These are phyloP conservation scores for Centropristis striata DNA, from an alignment of 2,113 vertebrate genomes.

Conservation along the genomic window DNA sequence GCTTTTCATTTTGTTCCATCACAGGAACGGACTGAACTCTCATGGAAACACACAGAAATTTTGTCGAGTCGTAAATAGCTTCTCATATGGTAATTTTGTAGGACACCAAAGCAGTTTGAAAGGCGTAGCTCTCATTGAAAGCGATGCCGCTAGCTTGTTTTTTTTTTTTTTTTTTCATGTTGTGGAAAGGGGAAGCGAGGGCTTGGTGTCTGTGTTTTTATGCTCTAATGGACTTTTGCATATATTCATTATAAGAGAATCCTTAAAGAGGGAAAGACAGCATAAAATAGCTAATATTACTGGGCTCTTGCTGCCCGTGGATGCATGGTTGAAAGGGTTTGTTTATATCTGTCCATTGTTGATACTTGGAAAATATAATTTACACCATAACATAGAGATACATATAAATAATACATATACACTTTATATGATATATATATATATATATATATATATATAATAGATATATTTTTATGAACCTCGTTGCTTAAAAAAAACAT, in stretches of 20 bases:
- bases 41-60: constrained; percentile 90
- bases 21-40: constrained; percentile 93
- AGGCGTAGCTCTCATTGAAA: constrained; percentile 82
- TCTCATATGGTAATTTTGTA: constrained; percentile 92
- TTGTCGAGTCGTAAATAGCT: constrained; percentile 91
- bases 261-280: constrained; percentile 57
- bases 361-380: constrained; percentile 35
- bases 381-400: not conserved
- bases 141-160: constrained; percentile 66
- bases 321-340: constrained; percentile 57
- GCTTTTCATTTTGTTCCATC: constrained; percentile 91
- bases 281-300: constrained; percentile 53
- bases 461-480: no score
- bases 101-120: constrained; percentile 86
- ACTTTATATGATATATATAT: no score
- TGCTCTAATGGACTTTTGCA: constrained; percentile 81
- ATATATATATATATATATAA: no score
- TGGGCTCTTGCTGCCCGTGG: constrained; percentile 3
- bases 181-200: constrained; percentile 66
- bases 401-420: no score
- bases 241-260: constrained; percentile 79
- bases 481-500: no score
- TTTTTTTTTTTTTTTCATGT: constrained; percentile 63
- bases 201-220: constrained; percentile 74
- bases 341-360: constrained; percentile 53